A percentile compares a stretch with the other conserved stretches of the same genome.
Conservation (phyloP, 2,888 invertebrate genomes). For the Synergus laeviventris region DNA sequence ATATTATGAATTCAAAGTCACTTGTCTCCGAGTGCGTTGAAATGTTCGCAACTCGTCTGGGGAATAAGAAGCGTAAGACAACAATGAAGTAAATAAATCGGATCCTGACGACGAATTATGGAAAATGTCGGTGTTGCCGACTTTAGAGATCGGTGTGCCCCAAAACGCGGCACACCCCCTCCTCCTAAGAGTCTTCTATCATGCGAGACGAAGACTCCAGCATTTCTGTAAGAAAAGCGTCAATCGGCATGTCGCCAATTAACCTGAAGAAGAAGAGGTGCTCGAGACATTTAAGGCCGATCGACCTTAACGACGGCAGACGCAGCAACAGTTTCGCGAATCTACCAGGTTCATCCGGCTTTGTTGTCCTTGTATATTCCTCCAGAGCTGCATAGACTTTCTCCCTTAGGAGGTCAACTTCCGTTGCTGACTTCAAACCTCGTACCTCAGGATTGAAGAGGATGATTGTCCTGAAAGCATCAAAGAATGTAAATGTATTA, state of each 20-base stretch:
- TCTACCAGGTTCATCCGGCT: conserved; percentile 94
- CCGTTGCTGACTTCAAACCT: conserved; percentile 88
- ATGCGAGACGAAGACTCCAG: conserved; percentile 81
- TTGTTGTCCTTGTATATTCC: conserved; percentile 92
- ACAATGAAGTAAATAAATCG: conserved; percentile 47
- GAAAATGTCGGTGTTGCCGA: conserved; percentile 46
- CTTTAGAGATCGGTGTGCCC: conserved; percentile 70
- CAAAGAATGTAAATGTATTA: not conserved
- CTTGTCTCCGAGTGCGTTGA: not conserved
- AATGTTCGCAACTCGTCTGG: not conserved
- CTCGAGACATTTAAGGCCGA: conserved; percentile 95
- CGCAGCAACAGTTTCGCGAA: conserved; percentile 96
- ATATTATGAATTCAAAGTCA: not conserved
- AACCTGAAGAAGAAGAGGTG: conserved; percentile 96
- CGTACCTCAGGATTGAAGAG: conserved; percentile 98
- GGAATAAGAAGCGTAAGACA: conserved; percentile 34
- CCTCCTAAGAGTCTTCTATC: conserved; percentile 59
- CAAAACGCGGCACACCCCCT: conserved; percentile 68
- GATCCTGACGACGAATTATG: conserved; percentile 42
- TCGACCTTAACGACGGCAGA: conserved; percentile 92
- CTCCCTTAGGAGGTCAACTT: conserved; percentile 92
- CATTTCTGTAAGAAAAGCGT: conserved; percentile 89
- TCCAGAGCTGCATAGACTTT: conserved; percentile 97
- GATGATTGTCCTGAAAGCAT: conserved; percentile 83
- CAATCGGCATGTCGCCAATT: conserved; percentile 90